Evolutionary conservation across 2,888 invertebrate genomes (phyloP).

Genomic region (Onthophagus sagittarius): DNA sequence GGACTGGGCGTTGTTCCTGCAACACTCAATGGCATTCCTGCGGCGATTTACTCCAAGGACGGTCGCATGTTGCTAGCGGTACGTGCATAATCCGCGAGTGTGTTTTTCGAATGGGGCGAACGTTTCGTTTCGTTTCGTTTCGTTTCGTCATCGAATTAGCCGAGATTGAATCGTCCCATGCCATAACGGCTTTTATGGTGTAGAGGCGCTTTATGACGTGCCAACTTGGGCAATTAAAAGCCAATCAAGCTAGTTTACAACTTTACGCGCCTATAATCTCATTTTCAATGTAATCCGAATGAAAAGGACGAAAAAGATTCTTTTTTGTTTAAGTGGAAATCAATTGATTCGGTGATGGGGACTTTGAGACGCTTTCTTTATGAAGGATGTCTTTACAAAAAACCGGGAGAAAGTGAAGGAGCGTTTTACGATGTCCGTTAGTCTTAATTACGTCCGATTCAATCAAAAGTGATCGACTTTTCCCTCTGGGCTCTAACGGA

Average conservation of each 20-base stretch:
- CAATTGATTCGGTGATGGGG: not conserved
- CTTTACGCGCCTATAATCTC: not conserved
- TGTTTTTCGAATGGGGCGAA: not conserved
- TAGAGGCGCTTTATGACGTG: not conserved
- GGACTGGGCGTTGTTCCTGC: slow-evolving; percentile 6
- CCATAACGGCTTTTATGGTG: not conserved
- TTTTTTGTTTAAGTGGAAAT: not conserved
- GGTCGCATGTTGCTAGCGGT: not conserved
- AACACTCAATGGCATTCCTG: slow-evolving; percentile 8
- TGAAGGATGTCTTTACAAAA: not conserved
- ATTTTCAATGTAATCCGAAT: no score
- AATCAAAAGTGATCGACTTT: not conserved
- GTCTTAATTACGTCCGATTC: not conserved
- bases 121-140: not conserved
- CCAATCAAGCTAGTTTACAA: not conserved
- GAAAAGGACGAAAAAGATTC: no score
- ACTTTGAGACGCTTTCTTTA: not conserved
- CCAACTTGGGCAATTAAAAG: not conserved
- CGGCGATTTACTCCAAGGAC: slow-evolving; percentile 4
- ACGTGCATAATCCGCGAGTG: not conserved
- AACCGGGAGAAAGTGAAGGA: not conserved
- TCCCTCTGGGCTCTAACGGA: not conserved
- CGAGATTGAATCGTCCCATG: not conserved
- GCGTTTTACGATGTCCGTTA: not conserved
- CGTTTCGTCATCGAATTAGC: not conserved